Percentiles rank a stretch among this genome's conserved stretches.
Evolutionary conservation across 2,113 vertebrate genomes (phyloP).

Genomic region (Siniperca knerii): DNA sequence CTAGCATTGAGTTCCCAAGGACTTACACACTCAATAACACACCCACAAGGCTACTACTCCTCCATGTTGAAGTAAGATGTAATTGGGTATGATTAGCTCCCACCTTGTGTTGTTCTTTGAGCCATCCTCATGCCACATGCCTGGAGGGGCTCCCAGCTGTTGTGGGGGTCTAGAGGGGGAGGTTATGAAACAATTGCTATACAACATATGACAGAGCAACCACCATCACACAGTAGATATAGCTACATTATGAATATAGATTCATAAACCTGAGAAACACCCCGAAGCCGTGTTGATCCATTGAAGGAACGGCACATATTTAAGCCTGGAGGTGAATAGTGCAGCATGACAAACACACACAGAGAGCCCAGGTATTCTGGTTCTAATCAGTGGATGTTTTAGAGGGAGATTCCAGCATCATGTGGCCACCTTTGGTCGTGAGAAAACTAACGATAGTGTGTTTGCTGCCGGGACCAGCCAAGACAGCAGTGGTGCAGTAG

Average conservation of each 20-base stretch:
- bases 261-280: not conserved
- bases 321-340: not conserved
- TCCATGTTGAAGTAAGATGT: not conserved
- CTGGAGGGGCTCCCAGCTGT: slow-evolving; percentile 43
- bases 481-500: slow-evolving; percentile 16
- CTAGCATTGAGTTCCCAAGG: not conserved
- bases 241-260: not conserved
- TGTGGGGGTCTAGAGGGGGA: not conserved
- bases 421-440: slow-evolving; percentile 44
- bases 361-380: slow-evolving; percentile 13
- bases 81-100: slow-evolving; percentile 48
- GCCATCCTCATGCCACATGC: slow-evolving; percentile 15
- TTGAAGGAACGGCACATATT: not conserved
- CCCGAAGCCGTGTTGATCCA: not conserved
- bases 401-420: slow-evolving; percentile 37
- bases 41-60: not conserved
- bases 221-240: not conserved
- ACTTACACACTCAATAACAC: not conserved
- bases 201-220: not conserved
- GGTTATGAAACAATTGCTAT: not conserved
- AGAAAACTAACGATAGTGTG: slow-evolving; percentile 38
- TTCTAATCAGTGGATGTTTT: slow-evolving; percentile 44
- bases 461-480: slow-evolving; percentile 38
- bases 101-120: slow-evolving; percentile 24
- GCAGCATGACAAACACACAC: not conserved